Conservation (phyloP, 2,797 vertebrate genomes). For the Staurois parvus region DNA sequence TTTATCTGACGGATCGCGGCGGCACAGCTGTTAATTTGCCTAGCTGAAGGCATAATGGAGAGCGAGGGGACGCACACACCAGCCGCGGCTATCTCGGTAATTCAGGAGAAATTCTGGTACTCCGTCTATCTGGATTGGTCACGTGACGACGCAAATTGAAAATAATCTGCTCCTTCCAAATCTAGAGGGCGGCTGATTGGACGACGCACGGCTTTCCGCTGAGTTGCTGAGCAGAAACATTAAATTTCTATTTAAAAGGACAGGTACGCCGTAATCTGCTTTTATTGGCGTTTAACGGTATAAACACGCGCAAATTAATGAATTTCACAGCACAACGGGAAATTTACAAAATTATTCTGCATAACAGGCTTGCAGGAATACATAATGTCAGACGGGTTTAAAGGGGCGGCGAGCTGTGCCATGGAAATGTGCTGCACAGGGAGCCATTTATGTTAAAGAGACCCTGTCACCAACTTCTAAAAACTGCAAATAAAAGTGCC, state of each 20-base stretch:
- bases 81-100: constrained; percentile 12
- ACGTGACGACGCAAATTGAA: constrained; percentile 37
- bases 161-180: constrained; percentile 21
- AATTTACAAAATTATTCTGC: background rate
- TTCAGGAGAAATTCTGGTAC: constrained; percentile 6
- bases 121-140: constrained; percentile 39
- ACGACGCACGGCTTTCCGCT: background rate
- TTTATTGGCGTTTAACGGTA: background rate
- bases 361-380: background rate
- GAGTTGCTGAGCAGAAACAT: background rate
- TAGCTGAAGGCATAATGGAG: constrained; percentile 34
- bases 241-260: constrained; percentile 7
- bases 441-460: too few relatives aligned
- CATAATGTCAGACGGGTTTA: background rate
- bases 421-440: background rate
- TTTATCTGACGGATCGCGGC: constrained; percentile 39
- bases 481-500: too few relatives aligned
- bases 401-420: background rate
- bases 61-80: background rate
- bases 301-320: background rate
- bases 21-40: constrained; percentile 46
- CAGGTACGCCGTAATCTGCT: background rate
- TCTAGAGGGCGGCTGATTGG: constrained; percentile 31
- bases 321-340: background rate
- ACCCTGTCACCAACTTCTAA: too few relatives aligned